Percentiles rank a stretch among this genome's conserved stretches.
These are phyloP conservation scores for Andrena bucephala DNA, from an alignment of 2,888 invertebrate genomes.

Conservation along the genomic window DNA sequence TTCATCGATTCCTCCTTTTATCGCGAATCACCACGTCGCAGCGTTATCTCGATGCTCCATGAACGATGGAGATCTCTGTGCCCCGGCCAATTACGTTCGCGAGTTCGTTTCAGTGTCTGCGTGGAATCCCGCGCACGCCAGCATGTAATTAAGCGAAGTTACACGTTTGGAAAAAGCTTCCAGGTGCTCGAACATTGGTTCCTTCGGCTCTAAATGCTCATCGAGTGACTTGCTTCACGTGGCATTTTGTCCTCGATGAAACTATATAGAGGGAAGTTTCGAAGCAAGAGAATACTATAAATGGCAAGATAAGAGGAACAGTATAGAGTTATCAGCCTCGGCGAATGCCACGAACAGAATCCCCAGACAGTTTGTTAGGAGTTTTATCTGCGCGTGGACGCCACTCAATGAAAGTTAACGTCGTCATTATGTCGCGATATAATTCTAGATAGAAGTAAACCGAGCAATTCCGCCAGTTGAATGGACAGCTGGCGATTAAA, in stretches of 20 bases:
- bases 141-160: slow-evolving; percentile 41
- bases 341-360: not conserved
- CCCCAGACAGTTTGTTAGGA: slow-evolving; percentile 21
- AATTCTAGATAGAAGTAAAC: slow-evolving; percentile 34
- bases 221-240: not conserved
- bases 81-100: slow-evolving; percentile 44
- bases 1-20: slow-evolving; percentile 20
- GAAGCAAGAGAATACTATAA: too few relatives aligned
- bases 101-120: slow-evolving; percentile 36
- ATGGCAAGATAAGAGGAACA: too few relatives aligned
- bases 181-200: not conserved
- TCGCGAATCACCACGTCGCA: slow-evolving; percentile 14
- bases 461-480: slow-evolving; percentile 24
- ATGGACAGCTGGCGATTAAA: slow-evolving; percentile 42
- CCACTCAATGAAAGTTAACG: slow-evolving; percentile 26
- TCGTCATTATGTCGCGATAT: slow-evolving; percentile 39
- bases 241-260: not conserved
- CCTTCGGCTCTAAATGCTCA: slow-evolving; percentile 15
- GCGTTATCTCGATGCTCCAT: not conserved
- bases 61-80: slow-evolving; percentile 32
- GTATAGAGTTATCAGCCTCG: slow-evolving; percentile 1
- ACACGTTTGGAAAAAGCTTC: slow-evolving; percentile 10
- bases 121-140: slow-evolving; percentile 21
- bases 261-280: too few relatives aligned
- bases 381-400: slow-evolving; percentile 29